Base-by-base conservation (phyloP, 2,888 invertebrate genomes). In the Rhorus exstirpatorius region DNA sequence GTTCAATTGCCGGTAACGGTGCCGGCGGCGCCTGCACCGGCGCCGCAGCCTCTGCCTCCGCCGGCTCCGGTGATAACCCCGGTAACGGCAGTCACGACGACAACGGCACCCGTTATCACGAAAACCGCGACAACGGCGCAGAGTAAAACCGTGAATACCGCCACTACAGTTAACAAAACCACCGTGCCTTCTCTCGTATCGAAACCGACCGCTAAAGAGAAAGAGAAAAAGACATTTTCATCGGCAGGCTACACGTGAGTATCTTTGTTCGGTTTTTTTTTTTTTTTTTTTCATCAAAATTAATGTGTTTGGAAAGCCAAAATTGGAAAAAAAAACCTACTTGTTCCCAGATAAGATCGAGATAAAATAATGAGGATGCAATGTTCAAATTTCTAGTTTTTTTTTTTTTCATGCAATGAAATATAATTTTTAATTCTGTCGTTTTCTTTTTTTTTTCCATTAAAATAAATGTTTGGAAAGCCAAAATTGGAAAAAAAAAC, bases 161-260 rank as follows among this genome's bases (percentile, higher is more conserved):
- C 91, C 74, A 90, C 92, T 79, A 89, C 92, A 84, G 87, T 93
- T 88, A 93, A 95, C 46, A 95, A 95, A 94, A 94, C 95, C 88
- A 87, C 93, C 93, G 94, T 94, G 93, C 94, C 94, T 93, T 93
- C 94, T 88, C 91, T 92, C 84, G 89, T 92, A 88, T 92, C 93
- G 60, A 94, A 95, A 92, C 95, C 96, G 8, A 93, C 96, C 38
- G 94, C 95, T 86, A 96, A 96, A 93, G 97, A 97, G 87, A 97
- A 96, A 90, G 96, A 97, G 89, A 97, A 96, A 93, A 96, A 96
- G 89, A 93, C 94, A 41, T 94, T 94, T 91, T 94, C 95, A 71
- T 94, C 95, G 41, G 93, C 94, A 60, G 94, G 93, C 83, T 93
- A 94, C 87, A 93, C 93, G 94, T 94, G 86, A 91, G 93, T 91